phyloP scores from a whole-genome alignment of 2,113 vertebrate genomes.

The Nothobranchius furzeri region DNA sequence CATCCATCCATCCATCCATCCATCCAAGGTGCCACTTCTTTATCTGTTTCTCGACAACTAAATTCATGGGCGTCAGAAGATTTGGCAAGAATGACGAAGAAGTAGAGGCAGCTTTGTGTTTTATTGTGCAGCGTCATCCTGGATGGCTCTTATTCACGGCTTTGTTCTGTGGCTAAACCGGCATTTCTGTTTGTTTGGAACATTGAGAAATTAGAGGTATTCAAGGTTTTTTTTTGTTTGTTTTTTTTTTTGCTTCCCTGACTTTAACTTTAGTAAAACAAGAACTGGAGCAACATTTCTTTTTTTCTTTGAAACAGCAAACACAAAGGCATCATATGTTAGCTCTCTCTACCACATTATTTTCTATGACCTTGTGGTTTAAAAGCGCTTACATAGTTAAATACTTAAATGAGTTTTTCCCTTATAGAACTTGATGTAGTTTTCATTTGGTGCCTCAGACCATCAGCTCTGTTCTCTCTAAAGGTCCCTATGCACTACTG shows the following conservation, averaged over 20 bases:
- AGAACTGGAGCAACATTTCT: constrained; percentile 25
- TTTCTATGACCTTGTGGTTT: constrained; percentile 16
- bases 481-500: neutral
- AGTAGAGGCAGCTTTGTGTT: constrained; percentile 10
- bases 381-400: constrained; percentile 36
- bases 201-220: constrained; percentile 19
- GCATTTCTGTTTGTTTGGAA: constrained; percentile 21
- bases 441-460: neutral
- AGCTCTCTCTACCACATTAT: neutral
- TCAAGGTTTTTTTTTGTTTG: constrained; percentile 25
- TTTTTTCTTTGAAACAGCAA: constrained; percentile 25
- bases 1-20: constrained; percentile 30
- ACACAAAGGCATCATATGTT: neutral
- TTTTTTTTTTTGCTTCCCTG: no score
- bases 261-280: constrained; percentile 15
- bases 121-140: constrained; percentile 1
- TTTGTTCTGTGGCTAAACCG: constrained; percentile 39
- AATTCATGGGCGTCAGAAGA: constrained; percentile 29
- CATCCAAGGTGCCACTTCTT: constrained; percentile 32
- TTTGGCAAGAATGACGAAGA: constrained; percentile 31
- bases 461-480: neutral
- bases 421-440: constrained; percentile 1
- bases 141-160: constrained; percentile 21
- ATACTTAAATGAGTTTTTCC: constrained; percentile 15
- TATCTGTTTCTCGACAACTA: constrained; percentile 40